A percentile compares a stretch with the other conserved stretches of the same genome.
Evolutionary conservation across 92 coral and sea anemone genomes (phyloP).

Genomic region (Galaxea fascicularis): DNA sequence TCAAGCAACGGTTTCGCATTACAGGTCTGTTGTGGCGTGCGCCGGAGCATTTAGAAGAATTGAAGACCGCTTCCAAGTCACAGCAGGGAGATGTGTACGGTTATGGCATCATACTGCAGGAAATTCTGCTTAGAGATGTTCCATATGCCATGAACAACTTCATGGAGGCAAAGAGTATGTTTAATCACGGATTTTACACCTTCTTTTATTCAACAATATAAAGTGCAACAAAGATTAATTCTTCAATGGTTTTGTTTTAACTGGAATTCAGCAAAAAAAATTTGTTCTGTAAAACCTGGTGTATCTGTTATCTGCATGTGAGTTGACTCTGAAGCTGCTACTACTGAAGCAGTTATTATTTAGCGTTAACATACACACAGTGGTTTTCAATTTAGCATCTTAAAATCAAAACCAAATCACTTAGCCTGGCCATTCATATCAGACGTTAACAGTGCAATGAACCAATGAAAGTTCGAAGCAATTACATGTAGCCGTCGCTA

Average conservation of each 20-base stretch:
- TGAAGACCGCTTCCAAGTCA: constrained; percentile 54
- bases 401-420: no score
- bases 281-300: no score
- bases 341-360: no score
- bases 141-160: constrained; percentile 83
- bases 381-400: no score
- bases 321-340: no score
- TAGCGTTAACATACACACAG: no score
- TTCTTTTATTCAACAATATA: neutral
- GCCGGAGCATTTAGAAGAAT: constrained; percentile 75
- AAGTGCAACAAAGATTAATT: neutral
- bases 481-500: no score
- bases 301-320: no score
- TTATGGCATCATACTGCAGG: constrained; percentile 90
- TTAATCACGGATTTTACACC: neutral
- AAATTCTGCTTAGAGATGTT: constrained; percentile 82
- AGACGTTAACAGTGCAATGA: no score
- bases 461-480: no score
- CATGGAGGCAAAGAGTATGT: constrained; percentile 83
- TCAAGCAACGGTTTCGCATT: neutral
- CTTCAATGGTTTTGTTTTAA: neutral
- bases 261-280: no score
- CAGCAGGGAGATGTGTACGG: constrained; percentile 90
- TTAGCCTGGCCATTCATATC: no score
- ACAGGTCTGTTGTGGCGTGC: constrained; percentile 89